Evolutionary conservation across 2,888 invertebrate species (phyloP).

Genomic region (Leptogaster cylindrica): DNA sequence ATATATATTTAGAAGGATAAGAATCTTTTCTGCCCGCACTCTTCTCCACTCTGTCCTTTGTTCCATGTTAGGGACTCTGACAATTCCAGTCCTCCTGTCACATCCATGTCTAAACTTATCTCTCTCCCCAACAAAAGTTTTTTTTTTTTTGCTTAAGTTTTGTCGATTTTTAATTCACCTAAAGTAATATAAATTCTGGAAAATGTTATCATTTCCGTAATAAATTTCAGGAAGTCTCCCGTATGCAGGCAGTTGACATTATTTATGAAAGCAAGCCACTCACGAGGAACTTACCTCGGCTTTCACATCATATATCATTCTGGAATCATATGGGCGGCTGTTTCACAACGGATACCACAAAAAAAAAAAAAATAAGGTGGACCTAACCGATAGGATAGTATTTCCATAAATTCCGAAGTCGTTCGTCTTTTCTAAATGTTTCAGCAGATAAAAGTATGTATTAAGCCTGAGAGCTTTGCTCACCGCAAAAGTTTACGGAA

Average conservation of each 20-base stretch:
- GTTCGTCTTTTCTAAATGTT: not conserved
- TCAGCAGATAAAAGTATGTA: not conserved
- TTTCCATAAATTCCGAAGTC: slow-evolving; percentile 26
- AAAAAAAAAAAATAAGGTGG: too few relatives aligned
- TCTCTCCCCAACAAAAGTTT: slow-evolving; percentile 8
- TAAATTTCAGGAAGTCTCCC: slow-evolving; percentile 54
- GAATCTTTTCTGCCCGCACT: too few relatives aligned
- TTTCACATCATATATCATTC: slow-evolving; percentile 37
- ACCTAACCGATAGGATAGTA: not conserved
- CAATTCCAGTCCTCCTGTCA: not conserved
- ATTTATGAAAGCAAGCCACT: slow-evolving; percentile 25
- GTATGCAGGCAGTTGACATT: slow-evolving; percentile 20
- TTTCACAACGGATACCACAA: too few relatives aligned
- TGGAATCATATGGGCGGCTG: slow-evolving; percentile 15
- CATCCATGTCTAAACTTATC: not conserved
- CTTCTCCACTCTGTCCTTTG: too few relatives aligned
- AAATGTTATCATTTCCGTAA: slow-evolving; percentile 60
- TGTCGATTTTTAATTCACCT: slow-evolving; percentile 47
- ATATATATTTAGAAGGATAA: not conserved
- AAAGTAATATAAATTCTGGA: slow-evolving; percentile 44
- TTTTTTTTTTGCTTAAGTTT: slow-evolving; percentile 35
- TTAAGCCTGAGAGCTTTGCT: too few relatives aligned
- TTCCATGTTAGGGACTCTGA: slow-evolving; percentile 7
- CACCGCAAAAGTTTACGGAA: too few relatives aligned
- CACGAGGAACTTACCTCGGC: slow-evolving; percentile 16